phyloP scores from a whole-genome alignment of 2,888 invertebrate species.

The Drosophila multiciliata region DNA sequence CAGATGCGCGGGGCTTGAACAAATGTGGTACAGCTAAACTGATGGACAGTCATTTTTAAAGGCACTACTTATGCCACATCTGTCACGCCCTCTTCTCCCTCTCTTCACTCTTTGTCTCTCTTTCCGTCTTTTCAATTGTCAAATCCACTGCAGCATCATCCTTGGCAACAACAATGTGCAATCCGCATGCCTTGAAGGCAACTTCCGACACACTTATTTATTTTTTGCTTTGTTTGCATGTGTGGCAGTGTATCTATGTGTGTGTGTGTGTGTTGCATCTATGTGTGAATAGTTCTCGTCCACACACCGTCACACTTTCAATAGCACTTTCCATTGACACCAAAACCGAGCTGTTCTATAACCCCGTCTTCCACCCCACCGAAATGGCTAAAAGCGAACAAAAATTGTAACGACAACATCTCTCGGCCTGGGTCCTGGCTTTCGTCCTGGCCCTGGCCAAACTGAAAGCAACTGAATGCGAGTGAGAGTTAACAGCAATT shows the following conservation, averaged over 20 bases:
- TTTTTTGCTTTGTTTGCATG: slow-evolving; percentile 53
- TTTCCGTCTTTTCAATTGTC: slow-evolving; percentile 59
- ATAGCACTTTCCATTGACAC: slow-evolving; percentile 74
- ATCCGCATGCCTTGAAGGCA: slow-evolving; percentile 72
- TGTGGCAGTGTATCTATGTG: slow-evolving; percentile 13
- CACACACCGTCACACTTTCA: slow-evolving; percentile 58
- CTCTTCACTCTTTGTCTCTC: neutral
- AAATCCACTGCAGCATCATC: slow-evolving; percentile 54
- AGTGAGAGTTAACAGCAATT: slow-evolving; percentile 76
- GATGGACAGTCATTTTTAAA: slow-evolving; percentile 49
- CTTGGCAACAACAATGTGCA: slow-evolving; percentile 60
- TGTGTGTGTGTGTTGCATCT: slow-evolving; percentile 26
- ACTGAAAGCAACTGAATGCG: slow-evolving; percentile 42
- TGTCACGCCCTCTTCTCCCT: slow-evolving; percentile 18
- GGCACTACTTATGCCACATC: slow-evolving; percentile 47
- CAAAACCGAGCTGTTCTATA: slow-evolving; percentile 48
- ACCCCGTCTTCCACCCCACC: neutral
- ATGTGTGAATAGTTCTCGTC: slow-evolving; percentile 51
- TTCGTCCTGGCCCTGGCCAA: slow-evolving; percentile 22
- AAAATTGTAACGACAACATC: slow-evolving; percentile 50
- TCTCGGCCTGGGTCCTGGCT: slow-evolving; percentile 34
- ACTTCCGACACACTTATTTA: slow-evolving; percentile 73
- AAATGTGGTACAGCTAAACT: slow-evolving; percentile 46
- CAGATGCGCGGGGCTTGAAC: slow-evolving; percentile 19
- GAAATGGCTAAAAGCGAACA: slow-evolving; percentile 23